Evolutionary conservation across 2,113 vertebrate species (phyloP).

Genomic region (Delphinapterus leucas): DNA sequence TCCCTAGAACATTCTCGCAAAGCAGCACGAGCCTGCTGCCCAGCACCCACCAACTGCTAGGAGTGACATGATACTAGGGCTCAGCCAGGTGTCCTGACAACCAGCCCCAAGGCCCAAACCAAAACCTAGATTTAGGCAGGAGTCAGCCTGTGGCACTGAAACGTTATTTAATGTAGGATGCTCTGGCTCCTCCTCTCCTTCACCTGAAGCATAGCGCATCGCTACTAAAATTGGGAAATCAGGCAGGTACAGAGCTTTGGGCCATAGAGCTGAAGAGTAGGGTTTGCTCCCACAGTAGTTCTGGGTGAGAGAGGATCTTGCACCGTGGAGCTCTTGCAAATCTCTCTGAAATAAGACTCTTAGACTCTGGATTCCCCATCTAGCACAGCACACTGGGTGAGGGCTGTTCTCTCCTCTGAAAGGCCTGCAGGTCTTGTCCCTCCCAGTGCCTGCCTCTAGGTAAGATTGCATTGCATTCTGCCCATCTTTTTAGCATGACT

Average conservation of each 20-base stretch:
- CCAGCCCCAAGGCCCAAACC: neutral
- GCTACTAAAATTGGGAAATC: neutral
- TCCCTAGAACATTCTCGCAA: neutral
- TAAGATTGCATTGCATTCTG: accelerated
- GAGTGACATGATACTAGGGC: neutral
- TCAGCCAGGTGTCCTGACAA: neutral
- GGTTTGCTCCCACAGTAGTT: neutral
- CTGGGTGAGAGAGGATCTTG: neutral
- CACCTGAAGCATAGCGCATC: neutral
- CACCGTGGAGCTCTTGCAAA: neutral
- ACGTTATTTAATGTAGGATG: accelerated
- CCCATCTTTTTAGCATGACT: too few relatives aligned
- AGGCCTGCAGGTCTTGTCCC: too few relatives aligned
- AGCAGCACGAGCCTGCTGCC: neutral
- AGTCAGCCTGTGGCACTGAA: neutral
- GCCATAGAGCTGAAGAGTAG: accelerated
- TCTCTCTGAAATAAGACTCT: neutral
- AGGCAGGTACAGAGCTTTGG: too few relatives aligned
- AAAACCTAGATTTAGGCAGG: neutral
- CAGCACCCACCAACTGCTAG: neutral
- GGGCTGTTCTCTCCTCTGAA: neutral
- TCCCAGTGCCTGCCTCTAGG: neutral
- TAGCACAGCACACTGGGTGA: accelerated
- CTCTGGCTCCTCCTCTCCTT: neutral
- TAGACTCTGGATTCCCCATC: neutral